Conservation (phyloP, 2,888 invertebrate species). For the Caprella mutica region DNA sequence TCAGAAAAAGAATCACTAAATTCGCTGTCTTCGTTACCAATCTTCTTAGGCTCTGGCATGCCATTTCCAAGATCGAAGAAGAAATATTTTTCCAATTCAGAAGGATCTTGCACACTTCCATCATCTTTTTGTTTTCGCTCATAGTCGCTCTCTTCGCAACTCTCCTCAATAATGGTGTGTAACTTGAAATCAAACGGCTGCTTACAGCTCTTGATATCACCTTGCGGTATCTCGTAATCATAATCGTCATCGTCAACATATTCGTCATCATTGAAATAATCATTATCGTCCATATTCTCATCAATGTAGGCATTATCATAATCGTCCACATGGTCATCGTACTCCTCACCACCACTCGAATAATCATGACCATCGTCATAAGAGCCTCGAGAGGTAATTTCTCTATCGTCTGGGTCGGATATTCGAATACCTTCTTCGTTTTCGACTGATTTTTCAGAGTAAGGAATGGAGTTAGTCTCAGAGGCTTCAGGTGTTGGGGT, state of each 20-base stretch:
- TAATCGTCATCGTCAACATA: conserved; percentile 41
- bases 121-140: conserved; percentile 35
- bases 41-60: conserved; percentile 34
- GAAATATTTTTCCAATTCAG: conserved; percentile 81
- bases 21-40: conserved; percentile 39
- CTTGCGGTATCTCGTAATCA: conserved; percentile 64
- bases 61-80: conserved; percentile 61
- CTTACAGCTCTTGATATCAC: conserved; percentile 67
- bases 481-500: conserved; percentile 30
- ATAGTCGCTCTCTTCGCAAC: conserved; percentile 70
- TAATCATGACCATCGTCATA: conserved; percentile 1
- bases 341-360: conserved; percentile 48
- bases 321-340: conserved; percentile 41
- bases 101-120: conserved; percentile 44
- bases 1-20: conserved; percentile 46
- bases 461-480: conserved; percentile 28
- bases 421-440: background rate
- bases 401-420: background rate
- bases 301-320: conserved; percentile 34
- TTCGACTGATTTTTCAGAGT: conserved; percentile 22
- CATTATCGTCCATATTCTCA: conserved; percentile 38
- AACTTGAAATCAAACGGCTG: conserved; percentile 75
- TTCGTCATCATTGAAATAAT: conserved; percentile 35
- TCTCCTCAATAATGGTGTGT: conserved; percentile 87
- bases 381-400: background rate